These are phyloP conservation scores for Ametastegia equiseti DNA, from an alignment of 2,888 invertebrate species.

Conservation along the genomic window DNA sequence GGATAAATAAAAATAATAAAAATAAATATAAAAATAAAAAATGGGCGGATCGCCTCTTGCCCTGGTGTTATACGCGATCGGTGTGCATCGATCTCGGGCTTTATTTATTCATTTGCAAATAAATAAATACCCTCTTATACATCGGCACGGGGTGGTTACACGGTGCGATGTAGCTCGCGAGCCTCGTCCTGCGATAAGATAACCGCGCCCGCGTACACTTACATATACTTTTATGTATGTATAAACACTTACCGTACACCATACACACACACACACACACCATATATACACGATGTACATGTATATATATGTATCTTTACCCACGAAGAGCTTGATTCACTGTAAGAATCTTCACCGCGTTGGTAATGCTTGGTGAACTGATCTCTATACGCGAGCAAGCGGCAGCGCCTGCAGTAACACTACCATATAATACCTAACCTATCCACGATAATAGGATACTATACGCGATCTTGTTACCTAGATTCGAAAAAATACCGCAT, in stretches of 20 bases:
- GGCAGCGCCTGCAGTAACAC: too few relatives aligned
- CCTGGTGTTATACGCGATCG: slow-evolving; percentile 31
- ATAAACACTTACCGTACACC: too few relatives aligned
- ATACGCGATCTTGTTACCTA: too few relatives aligned
- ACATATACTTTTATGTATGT: not conserved
- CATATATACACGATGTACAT: too few relatives aligned
- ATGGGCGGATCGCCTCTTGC: not conserved
- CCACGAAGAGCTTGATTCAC: too few relatives aligned
- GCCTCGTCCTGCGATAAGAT: slow-evolving; percentile 71
- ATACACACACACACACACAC: too few relatives aligned
- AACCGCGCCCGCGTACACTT: slow-evolving; percentile 47
- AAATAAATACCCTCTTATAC: slow-evolving; percentile 71
- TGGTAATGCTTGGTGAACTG: too few relatives aligned
- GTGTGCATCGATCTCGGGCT: slow-evolving; percentile 70
- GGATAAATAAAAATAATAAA: slow-evolving; percentile 17
- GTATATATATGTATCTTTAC: not conserved
- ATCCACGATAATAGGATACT: too few relatives aligned
- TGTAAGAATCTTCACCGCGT: too few relatives aligned
- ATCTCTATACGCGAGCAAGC: too few relatives aligned
- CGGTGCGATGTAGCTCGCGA: slow-evolving; percentile 60
- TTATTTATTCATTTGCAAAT: slow-evolving; percentile 74
- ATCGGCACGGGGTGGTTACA: slow-evolving; percentile 49
- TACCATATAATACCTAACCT: too few relatives aligned
- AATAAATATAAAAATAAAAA: slow-evolving; percentile 21
- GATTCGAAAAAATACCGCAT: too few relatives aligned